Conservation (phyloP, 2,797 vertebrate species). For the Channallabes apus region DNA sequence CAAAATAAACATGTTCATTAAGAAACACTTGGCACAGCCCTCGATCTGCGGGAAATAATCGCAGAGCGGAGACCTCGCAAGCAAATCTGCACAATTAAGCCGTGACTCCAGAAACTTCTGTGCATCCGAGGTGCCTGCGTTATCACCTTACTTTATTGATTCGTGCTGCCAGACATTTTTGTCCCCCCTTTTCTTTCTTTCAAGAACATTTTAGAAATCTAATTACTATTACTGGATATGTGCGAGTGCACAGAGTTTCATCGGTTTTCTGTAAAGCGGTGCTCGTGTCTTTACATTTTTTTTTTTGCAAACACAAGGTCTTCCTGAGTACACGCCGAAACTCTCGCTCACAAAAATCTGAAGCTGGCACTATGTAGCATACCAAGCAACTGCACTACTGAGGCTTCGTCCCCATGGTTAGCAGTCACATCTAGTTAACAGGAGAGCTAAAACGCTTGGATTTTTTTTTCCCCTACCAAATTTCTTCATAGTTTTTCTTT, state of each 20-base stretch:
- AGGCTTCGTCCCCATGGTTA: not conserved
- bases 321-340: not conserved
- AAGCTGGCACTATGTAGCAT: not conserved
- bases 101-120: not conserved
- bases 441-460: not conserved
- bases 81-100: slow-evolving; percentile 17
- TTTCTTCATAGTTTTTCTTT: not conserved
- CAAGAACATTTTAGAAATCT: slow-evolving; percentile 8
- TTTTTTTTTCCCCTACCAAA: not conserved
- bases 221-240: slow-evolving; percentile 7
- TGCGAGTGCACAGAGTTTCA: not conserved
- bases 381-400: not conserved
- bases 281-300: not conserved
- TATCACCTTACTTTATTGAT: slow-evolving; percentile 14
- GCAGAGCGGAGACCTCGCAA: slow-evolving; percentile 42
- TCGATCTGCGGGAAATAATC: slow-evolving; percentile 61
- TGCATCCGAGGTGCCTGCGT: not conserved
- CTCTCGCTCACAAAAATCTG: not conserved
- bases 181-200: not conserved
- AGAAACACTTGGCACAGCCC: slow-evolving; percentile 55
- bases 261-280: not conserved
- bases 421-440: not conserved
- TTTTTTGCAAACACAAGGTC: not conserved
- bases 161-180: not conserved
- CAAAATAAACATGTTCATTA: slow-evolving; percentile 59